Conservation (phyloP, 2,888 invertebrate species). For the Dorcus parallelipipedus region DNA sequence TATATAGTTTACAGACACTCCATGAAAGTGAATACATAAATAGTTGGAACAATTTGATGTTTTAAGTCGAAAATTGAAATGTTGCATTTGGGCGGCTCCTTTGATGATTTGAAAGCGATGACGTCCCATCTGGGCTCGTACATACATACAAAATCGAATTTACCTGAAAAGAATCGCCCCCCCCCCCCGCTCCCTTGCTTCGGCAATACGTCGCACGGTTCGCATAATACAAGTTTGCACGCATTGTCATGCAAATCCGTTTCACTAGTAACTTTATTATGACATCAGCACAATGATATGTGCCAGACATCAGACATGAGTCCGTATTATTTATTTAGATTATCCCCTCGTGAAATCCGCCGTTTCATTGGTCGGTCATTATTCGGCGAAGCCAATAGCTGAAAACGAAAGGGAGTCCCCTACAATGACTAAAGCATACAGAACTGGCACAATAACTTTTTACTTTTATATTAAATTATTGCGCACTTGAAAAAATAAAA, state of each 20-base stretch:
- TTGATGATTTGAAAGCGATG: neutral
- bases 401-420: slow-evolving; percentile 3
- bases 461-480: no score
- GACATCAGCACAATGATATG: slow-evolving; percentile 24
- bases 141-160: neutral
- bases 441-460: no score
- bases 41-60: no score
- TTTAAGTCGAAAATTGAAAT: neutral
- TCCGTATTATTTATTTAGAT: slow-evolving; percentile 24
- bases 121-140: neutral
- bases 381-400: slow-evolving; percentile 17
- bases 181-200: neutral
- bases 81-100: neutral
- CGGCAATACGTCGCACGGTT: neutral
- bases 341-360: slow-evolving; percentile 13
- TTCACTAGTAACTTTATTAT: slow-evolving; percentile 21
- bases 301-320: slow-evolving; percentile 17
- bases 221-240: neutral
- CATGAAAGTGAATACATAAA: no score
- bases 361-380: slow-evolving; percentile 19
- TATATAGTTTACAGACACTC: neutral
- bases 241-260: slow-evolving; percentile 21
- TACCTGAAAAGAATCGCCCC: neutral
- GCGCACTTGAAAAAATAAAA: neutral
- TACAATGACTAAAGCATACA: no score